Evolutionary conservation across 2,888 invertebrate species (phyloP), one percentile per base, ranked within the genome.

Genomic region (Muschampia plurimacula): DNA sequence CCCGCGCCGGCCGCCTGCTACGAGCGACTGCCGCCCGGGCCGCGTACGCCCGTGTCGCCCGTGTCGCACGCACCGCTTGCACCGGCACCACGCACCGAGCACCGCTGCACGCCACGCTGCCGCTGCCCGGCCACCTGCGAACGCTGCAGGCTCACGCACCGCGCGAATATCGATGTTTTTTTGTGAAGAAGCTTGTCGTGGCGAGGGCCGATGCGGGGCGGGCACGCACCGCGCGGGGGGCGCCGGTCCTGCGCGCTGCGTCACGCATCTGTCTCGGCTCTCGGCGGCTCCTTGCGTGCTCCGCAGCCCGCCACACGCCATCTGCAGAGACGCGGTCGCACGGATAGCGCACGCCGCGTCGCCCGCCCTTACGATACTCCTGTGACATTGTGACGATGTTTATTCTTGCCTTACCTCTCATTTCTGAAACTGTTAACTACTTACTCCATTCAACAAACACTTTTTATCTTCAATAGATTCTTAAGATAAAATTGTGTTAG

Each of bases 1-100:
- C 91, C 87, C 88, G 89, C 87, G 89, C 87, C 89, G 88, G 86
- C 86, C 89, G 92, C 92, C 87, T 88, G 88, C 86, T 84, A 84
- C 84, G 91, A 91, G 91, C 92, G 89, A 93, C 93, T 93, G 92
- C 87, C 91, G 92, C 90, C 92, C 92, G 90, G 91, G 91, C 87
- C 89, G 88, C 86, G 85, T 81, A 44, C 85, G 86, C 86, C 87
- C 57, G 84, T 86, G 86, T 83, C 84, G 85, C 86, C 81, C 86
- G 84, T 86, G 86, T 83, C 84, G 85, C 86, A 82, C 83, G 86
- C 88, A 83, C 84, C 85, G 85, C 85, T 83, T 86, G 86, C 88
- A 85, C 83, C 83, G 84, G 82, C 86, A 81, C 82, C 86, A 81
- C 84, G 79, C 85, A 80, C 79, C 76, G 77, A 75, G 74, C 77